Percentiles rank a stretch among this genome's conserved stretches.
These are phyloP conservation scores for Prolemur simus DNA, from an alignment of 2,113 vertebrate species.

Conservation along the genomic window DNA sequence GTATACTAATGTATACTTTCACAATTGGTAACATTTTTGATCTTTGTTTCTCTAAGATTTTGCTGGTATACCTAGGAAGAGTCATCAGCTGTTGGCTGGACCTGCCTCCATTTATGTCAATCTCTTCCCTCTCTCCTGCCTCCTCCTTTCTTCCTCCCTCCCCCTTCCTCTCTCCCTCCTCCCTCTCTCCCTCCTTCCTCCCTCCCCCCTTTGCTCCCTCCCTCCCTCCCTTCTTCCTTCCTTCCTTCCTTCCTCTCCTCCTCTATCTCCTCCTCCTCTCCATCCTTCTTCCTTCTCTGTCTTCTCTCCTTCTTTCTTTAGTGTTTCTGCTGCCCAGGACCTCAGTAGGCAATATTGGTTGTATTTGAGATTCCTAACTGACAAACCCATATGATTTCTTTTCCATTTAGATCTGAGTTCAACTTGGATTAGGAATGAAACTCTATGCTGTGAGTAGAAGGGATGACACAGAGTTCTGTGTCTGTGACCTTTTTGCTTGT, in stretches of 20 bases:
- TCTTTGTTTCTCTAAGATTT: neutral
- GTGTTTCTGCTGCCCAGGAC: neutral
- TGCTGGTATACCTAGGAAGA: neutral
- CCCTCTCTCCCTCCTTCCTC: no score
- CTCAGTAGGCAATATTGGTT: neutral
- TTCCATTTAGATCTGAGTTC: neutral
- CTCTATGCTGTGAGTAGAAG: neutral
- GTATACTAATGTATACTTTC: neutral
- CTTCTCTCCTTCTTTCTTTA: neutral
- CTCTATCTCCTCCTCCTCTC: accelerated
- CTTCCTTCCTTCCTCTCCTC: no score
- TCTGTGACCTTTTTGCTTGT: neutral
- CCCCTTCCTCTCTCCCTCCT: neutral
- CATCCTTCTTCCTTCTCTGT: no score
- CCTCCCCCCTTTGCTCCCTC: neutral
- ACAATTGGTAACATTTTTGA: neutral
- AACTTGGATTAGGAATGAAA: neutral
- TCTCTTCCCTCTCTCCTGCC: neutral
- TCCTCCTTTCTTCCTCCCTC: accelerated
- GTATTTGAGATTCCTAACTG: neutral
- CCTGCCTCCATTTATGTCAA: neutral
- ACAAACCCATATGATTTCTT: neutral
- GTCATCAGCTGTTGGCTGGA: neutral
- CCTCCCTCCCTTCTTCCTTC: no score
- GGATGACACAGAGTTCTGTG: neutral